Percentiles rank a stretch among this genome's conserved stretches.
phyloP scores from a whole-genome alignment of 92 coral and sea anemone species.

The Porites evermanni region DNA sequence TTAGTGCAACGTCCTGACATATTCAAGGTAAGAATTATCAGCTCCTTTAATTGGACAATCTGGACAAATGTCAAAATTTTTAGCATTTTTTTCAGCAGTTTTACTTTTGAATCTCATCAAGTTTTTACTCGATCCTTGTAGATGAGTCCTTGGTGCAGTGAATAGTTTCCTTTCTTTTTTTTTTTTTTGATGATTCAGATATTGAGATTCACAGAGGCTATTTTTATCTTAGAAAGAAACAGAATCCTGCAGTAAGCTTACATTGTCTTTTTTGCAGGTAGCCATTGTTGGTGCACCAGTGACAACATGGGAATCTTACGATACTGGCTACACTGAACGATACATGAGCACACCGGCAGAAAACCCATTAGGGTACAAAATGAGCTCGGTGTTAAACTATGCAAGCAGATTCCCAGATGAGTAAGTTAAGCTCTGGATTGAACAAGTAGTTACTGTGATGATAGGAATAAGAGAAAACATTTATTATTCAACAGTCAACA shows the following conservation, averaged over 20 bases:
- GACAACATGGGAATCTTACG: constrained; percentile 98
- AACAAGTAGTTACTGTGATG: too few relatives aligned
- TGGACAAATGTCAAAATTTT: too few relatives aligned
- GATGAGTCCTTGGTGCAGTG: too few relatives aligned
- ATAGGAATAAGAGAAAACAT: too few relatives aligned
- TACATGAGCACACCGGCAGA: constrained; percentile 97
- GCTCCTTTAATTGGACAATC: not conserved
- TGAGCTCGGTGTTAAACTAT: constrained; percentile 88
- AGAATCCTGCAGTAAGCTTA: too few relatives aligned
- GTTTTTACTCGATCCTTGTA: too few relatives aligned
- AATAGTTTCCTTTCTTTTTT: too few relatives aligned
- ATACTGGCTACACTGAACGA: constrained; percentile 97
- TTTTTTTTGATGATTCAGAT: too few relatives aligned
- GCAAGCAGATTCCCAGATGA: constrained; percentile 93
- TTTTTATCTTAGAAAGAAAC: too few relatives aligned
- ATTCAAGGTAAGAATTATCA: constrained; percentile 70
- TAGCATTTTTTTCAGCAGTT: not conserved
- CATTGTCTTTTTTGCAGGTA: constrained; percentile 52
- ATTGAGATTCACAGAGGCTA: too few relatives aligned
- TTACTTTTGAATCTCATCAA: not conserved
- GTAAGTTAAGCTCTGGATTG: constrained; percentile 81
- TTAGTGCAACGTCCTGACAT: constrained; percentile 89
- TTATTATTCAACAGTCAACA: too few relatives aligned
- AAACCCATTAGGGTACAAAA: constrained; percentile 83
- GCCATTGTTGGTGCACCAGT: constrained; percentile 99